phyloP scores from a whole-genome alignment of 1,140 invertebrate species.

The Babylonia areolata region DNA sequence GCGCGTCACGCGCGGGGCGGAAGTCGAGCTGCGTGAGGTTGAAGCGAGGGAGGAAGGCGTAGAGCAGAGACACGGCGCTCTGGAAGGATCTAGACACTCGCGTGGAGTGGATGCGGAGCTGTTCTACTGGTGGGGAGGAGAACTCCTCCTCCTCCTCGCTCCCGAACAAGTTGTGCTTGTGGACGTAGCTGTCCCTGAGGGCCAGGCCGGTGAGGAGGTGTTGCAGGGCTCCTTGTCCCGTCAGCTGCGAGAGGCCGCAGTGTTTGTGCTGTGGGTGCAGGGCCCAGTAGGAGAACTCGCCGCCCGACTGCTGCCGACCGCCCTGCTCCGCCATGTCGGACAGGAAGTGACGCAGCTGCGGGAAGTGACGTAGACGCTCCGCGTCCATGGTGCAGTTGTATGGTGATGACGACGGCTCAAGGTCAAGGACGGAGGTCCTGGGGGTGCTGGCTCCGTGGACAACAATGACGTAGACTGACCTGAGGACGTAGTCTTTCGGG shows the following conservation, averaged over 20 bases:
- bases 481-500: slow-evolving; percentile 83
- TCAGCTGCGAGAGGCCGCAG: slow-evolving; percentile 83
- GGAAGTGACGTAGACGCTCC: slow-evolving; percentile 60
- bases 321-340: slow-evolving; percentile 40
- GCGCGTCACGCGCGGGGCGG: slow-evolving; percentile 53
- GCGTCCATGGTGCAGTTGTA: slow-evolving; percentile 79
- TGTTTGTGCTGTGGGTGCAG: slow-evolving; percentile 80
- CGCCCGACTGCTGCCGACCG: slow-evolving; percentile 75
- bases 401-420: slow-evolving; percentile 80
- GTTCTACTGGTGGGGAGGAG: slow-evolving; percentile 77
- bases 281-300: slow-evolving; percentile 89
- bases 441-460: slow-evolving; percentile 92
- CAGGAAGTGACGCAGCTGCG: slow-evolving; percentile 50
- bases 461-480: slow-evolving; percentile 87
- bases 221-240: slow-evolving; percentile 84
- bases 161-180: slow-evolving; percentile 76
- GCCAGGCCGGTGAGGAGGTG: slow-evolving; percentile 86
- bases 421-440: slow-evolving; percentile 85
- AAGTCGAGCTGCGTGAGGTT: slow-evolving; percentile 78
- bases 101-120: slow-evolving; percentile 87
- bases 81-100: slow-evolving; percentile 91
- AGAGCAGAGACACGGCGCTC: slow-evolving; percentile 88
- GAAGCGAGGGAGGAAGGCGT: slow-evolving; percentile 83
- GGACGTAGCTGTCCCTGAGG: slow-evolving; percentile 83
- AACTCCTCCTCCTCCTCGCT: slow-evolving; percentile 41